phyloP scores from a whole-genome alignment of 2,888 invertebrate species.

The Luperina testacea region DNA sequence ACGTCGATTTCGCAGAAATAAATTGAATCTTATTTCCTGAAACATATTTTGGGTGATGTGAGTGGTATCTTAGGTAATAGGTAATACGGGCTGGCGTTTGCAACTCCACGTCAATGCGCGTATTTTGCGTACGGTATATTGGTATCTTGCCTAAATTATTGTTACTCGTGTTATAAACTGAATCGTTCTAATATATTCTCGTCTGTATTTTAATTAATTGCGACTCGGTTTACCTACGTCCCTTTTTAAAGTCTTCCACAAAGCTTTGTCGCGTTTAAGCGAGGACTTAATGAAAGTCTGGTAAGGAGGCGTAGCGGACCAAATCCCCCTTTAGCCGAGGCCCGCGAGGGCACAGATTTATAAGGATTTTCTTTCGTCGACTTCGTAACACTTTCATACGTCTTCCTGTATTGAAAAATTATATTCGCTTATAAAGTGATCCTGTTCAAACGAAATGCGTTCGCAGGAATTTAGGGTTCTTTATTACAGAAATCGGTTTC shows the following conservation, averaged over 20 bases:
- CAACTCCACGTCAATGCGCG: too few relatives aligned
- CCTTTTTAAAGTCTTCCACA: conserved; percentile 63
- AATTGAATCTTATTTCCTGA: conserved; percentile 39
- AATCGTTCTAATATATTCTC: conserved; percentile 21
- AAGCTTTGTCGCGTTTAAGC: conserved; percentile 80
- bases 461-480: conserved; percentile 25
- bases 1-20: conserved; percentile 42
- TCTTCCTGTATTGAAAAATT: conserved; percentile 67
- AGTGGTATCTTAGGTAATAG: conserved; percentile 44
- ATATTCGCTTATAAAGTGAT: conserved; percentile 61
- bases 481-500: conserved; percentile 34
- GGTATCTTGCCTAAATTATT: conserved; percentile 38
- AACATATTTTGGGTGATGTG: conserved; percentile 38
- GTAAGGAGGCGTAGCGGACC: conserved; percentile 73
- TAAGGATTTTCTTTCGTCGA: conserved; percentile 74
- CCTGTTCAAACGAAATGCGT: conserved; percentile 51
- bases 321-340: conserved; percentile 74
- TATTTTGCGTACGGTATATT: too few relatives aligned
- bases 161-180: conserved; percentile 25
- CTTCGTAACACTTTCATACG: conserved; percentile 77
- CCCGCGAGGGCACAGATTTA: conserved; percentile 75
- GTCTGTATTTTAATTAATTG: conserved; percentile 55
- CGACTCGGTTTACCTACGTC: conserved; percentile 58
- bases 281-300: conserved; percentile 83
- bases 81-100: too few relatives aligned